A percentile compares a stretch with the other conserved stretches of the same genome.
These are phyloP conservation scores for Muschampia plurimacula DNA, from an alignment of 2,888 invertebrate species.

Conservation along the genomic window DNA sequence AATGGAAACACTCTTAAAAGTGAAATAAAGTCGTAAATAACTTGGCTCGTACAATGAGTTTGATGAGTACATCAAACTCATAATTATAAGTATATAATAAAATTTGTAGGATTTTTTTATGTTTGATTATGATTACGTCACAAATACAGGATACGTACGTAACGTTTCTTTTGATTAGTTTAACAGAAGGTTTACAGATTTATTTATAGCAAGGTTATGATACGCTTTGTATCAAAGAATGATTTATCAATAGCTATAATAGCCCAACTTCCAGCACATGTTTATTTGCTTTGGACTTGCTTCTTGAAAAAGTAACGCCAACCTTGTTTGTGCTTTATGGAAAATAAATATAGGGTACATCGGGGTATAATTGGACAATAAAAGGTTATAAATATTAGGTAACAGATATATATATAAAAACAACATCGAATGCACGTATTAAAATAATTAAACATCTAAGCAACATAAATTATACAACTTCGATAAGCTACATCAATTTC, in stretches of 20 bases:
- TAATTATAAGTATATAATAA: neutral
- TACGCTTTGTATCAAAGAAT: conserved; percentile 12
- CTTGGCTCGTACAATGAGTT: neutral
- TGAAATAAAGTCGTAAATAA: neutral
- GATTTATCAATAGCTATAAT: conserved; percentile 13
- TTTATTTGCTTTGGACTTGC: neutral
- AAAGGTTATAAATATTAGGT: conserved; percentile 25
- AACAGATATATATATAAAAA: conserved; percentile 37
- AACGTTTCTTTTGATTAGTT: neutral
- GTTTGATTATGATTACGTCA: neutral
- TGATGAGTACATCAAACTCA: no score
- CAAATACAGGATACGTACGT: neutral
- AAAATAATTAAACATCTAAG: conserved; percentile 51
- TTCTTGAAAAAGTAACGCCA: neutral
- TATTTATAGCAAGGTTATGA: conserved; percentile 15
- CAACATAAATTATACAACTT: conserved; percentile 45
- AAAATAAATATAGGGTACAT: neutral
- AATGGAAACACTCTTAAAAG: neutral
- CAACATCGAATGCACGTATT: conserved; percentile 40
- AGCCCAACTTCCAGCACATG: conserved; percentile 1
- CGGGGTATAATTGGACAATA: conserved; percentile 6
- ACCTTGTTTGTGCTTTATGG: neutral
- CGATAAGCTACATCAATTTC: conserved; percentile 55
- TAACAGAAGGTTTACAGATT: conserved; percentile 6
- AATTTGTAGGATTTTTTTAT: neutral